Evolutionary conservation across 2,113 vertebrate species (phyloP), one percentile per base, ranked within the genome.

Genomic region (Colinus virginianus): DNA sequence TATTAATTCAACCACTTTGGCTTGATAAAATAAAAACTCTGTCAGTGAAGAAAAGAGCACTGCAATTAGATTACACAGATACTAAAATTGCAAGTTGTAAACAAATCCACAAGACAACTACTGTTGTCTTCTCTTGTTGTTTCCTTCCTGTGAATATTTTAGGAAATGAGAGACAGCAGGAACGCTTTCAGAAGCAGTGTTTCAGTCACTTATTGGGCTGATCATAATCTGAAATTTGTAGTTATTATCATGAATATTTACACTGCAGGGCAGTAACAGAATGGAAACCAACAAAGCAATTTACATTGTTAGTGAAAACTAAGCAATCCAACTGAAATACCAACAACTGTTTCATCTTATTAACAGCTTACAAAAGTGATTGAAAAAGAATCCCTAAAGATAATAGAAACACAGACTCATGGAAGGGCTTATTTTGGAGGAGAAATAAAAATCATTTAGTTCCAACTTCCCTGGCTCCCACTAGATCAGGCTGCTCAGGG

Each of bases 371-470:
- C 17, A 70, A 93, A 92, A 83, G 32, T 40, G 68, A 70, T 87
- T 83, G 93, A 43, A 62, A 85, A 91, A 85, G 15, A 87, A 92
- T 89, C 46, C 75, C 84, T 16, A 30, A 58, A 90, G 74, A 51
- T 28, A 28, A 28, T 53, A 53, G 51, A 53, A 53, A 53, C 51
- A 53, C 28, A 53, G 25, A 28, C 51, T 53, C 51, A 53, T 28
- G 28, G 51, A 16, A 53, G 26, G 51, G 51, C 26, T 53, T 48
- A 21, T 48, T 48, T 28, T 53, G 51, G 51, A 51, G 49, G 49
- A 53, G 26, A 28, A 53, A 53, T 53, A 28, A 53, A 53, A 26
- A 16, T 53, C 14, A 53, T 28, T 14, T 53, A 53, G 51, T 53
- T 53, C 51, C 8, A 26, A 8, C 13, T 15, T 14, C 25, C 51